A percentile compares a stretch with the other conserved stretches of the same genome.
These are phyloP conservation scores for Brachyhypopomus occidentalis DNA, from an alignment of 2,113 vertebrate species.

Conservation along the genomic window DNA sequence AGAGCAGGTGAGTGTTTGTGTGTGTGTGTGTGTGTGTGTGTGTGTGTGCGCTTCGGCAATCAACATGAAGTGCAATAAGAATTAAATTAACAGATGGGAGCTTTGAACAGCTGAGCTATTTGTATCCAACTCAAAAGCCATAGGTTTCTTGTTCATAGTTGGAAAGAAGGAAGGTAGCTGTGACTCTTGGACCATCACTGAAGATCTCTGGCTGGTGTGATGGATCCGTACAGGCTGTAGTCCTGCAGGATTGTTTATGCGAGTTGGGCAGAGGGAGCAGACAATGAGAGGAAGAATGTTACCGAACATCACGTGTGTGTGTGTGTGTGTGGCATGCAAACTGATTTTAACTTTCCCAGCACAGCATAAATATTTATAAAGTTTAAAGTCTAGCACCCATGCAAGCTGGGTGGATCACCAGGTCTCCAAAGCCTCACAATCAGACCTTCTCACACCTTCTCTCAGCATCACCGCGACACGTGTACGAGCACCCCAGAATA, in stretches of 20 bases:
- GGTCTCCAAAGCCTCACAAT: neutral
- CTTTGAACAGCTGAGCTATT: no score
- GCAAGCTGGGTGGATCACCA: neutral
- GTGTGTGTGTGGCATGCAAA: no score
- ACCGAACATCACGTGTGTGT: no score
- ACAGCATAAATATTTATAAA: neutral
- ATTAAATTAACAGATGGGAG: neutral
- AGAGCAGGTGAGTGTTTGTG: slow-evolving; percentile 11
- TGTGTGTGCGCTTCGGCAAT: neutral
- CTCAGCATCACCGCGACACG: neutral
- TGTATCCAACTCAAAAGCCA: no score
- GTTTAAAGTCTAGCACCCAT: no score
- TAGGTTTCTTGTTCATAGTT: neutral
- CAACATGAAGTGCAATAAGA: neutral
- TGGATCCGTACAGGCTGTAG: neutral
- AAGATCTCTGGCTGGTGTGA: neutral
- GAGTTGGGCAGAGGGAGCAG: no score
- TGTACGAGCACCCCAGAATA: neutral
- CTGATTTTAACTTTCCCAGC: no score
- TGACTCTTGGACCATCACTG: neutral
- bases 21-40: slow-evolving; percentile 15
- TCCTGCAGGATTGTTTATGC: neutral
- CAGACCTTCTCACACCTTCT: neutral
- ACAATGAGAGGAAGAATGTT: no score
- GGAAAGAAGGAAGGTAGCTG: neutral